These are phyloP conservation scores for Myathropa florea DNA, from an alignment of 2,888 invertebrate genomes.

Conservation along the genomic window DNA sequence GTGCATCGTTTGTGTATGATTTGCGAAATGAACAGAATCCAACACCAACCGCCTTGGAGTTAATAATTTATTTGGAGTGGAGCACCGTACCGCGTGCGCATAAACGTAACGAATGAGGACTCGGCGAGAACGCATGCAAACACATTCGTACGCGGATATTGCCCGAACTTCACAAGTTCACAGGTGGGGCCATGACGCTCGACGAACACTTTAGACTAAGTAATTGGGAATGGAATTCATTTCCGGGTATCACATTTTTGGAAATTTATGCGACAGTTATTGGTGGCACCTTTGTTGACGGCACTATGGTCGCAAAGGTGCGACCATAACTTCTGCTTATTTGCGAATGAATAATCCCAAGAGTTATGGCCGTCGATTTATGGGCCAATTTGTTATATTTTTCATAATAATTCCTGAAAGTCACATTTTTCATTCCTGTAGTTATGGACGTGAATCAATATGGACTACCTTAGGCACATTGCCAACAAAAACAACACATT, in stretches of 20 bases:
- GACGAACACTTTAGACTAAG: slow-evolving; percentile 47
- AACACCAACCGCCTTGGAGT: slow-evolving; percentile 58
- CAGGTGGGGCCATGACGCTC: slow-evolving; percentile 64
- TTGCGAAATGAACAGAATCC: slow-evolving; percentile 66
- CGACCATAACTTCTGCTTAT: slow-evolving; percentile 64
- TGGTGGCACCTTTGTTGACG: slow-evolving; percentile 58
- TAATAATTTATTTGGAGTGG: slow-evolving; percentile 62
- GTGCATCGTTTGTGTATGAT: slow-evolving; percentile 57
- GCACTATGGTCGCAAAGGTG: slow-evolving; percentile 46
- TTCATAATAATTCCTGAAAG: slow-evolving; percentile 52
- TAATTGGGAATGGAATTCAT: slow-evolving; percentile 65
- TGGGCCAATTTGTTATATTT: slow-evolving; percentile 66
- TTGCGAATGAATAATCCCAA: slow-evolving; percentile 67
- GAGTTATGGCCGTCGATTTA: slow-evolving; percentile 65
- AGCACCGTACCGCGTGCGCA: slow-evolving; percentile 17
- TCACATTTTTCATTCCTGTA: slow-evolving; percentile 17
- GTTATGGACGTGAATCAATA: slow-evolving; percentile 41
- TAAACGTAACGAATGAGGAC: background rate
- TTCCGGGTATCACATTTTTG: slow-evolving; percentile 68
- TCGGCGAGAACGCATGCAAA: background rate
- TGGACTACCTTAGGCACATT: slow-evolving; percentile 48
- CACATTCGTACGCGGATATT: slow-evolving; percentile 13
- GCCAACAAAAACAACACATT: slow-evolving; percentile 58
- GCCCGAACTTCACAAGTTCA: slow-evolving; percentile 65
- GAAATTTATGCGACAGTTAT: slow-evolving; percentile 68